These are phyloP conservation scores for Lucinisca nassula DNA, from an alignment of 2,888 invertebrate species.

Conservation along the genomic window DNA sequence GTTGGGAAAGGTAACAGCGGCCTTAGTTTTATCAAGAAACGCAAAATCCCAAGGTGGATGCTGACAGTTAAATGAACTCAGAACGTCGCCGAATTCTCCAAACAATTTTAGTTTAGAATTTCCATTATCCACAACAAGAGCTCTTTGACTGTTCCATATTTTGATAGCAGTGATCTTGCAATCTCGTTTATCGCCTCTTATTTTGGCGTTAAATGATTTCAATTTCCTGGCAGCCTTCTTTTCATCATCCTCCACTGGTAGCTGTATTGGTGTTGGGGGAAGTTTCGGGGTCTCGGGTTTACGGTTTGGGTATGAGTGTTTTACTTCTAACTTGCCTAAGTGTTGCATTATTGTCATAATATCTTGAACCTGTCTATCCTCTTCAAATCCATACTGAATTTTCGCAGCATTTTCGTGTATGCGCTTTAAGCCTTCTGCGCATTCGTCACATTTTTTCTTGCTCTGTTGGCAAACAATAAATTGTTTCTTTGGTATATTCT, in stretches of 20 bases:
- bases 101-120: slow-evolving; percentile 61
- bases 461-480: slow-evolving; percentile 65
- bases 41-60: slow-evolving; percentile 67
- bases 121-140: slow-evolving; percentile 58
- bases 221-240: slow-evolving; percentile 59
- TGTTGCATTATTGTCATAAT: slow-evolving; percentile 54
- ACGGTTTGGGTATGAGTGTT: slow-evolving; percentile 61
- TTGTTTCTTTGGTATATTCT: slow-evolving; percentile 56
- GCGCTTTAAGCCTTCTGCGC: slow-evolving; percentile 50
- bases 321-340: slow-evolving; percentile 64
- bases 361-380: slow-evolving; percentile 61
- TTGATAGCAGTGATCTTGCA: slow-evolving; percentile 64
- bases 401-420: slow-evolving; percentile 65
- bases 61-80: slow-evolving; percentile 34
- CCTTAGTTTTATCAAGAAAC: slow-evolving; percentile 61
- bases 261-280: slow-evolving; percentile 53
- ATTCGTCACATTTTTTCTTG: slow-evolving; percentile 61
- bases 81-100: slow-evolving; percentile 61
- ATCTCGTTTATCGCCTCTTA: slow-evolving; percentile 63
- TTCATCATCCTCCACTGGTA: slow-evolving; percentile 53
- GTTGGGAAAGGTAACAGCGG: slow-evolving; percentile 64
- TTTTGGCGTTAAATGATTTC: slow-evolving; percentile 64
- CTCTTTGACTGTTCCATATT: slow-evolving; percentile 63
- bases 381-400: slow-evolving; percentile 64
- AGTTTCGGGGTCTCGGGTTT: slow-evolving; percentile 54